Base-by-base conservation (phyloP, 1,140 invertebrate genomes). In the Apis dorsata region DNA sequence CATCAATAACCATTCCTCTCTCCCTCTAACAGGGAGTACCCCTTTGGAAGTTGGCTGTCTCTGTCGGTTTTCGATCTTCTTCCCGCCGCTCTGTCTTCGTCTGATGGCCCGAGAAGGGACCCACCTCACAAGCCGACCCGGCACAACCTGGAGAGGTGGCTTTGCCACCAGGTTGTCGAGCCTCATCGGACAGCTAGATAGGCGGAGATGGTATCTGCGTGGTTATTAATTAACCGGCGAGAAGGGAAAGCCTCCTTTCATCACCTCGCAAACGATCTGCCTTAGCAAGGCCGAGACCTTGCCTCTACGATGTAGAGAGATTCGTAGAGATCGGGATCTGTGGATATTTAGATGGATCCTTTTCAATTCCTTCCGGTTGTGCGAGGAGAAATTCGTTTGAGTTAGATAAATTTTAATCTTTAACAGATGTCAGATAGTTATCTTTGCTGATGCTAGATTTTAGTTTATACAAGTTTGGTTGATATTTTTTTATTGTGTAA, bases 211-310 rank as follows among this genome's bases (percentile, higher is more conserved):
- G 87, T 93, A 93, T 93, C 93, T 93, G 85, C 89, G 90, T 92
- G 92, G 92, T 93, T 93, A 93, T 93, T 93, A 93, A 93, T 93
- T 93, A 93, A 93, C 90, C 91, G 92, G 88, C 90, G 87, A 90
- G 90, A 92, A 91, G 92, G 92, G 91, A 93, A 93, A 90, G 91
- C 92, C 93, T 88, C 89, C 92, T 93, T 93, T 93, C 93, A 93
- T 92, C 93, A 93, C 93, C 91, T 93, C 88, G 82, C 90, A 89
- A 92, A 92, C 90, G 86, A 91, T 92, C 88, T 88, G 86, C 88
- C 86, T 81, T 88, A 34, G 76, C 75, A 68, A 65, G 83, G 71
- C 21, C 74, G 71, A 66, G 71, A 51, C 59, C 79, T 83, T 85
- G 83, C 79, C 76, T 68, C 68, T 86, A n/a, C 72, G 34, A 81